Evolutionary conservation across 1,140 invertebrate species (phyloP).

Genomic region (Atta colombica): DNA sequence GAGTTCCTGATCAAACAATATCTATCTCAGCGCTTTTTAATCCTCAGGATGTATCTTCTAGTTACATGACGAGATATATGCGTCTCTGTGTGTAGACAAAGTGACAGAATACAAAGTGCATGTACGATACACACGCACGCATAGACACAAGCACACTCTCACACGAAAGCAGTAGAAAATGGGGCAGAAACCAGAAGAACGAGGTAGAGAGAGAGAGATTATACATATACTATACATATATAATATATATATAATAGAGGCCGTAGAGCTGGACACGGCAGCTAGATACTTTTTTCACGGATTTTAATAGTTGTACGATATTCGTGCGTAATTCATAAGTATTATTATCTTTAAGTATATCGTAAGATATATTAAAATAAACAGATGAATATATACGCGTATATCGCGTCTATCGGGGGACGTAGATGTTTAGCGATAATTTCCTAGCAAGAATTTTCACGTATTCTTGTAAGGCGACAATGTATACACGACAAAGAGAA

Average conservation of each 20-base stretch:
- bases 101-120: conserved; percentile 8
- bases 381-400: conserved; percentile 20
- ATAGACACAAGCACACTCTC: conserved; percentile 27
- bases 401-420: conserved; percentile 20
- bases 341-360: conserved; percentile 32
- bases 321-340: conserved; percentile 40
- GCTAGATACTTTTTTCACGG: conserved; percentile 72
- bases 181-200: not conserved
- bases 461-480: conserved; percentile 9
- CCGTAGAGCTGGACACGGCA: conserved; percentile 14
- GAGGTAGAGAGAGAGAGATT: conserved; percentile 11
- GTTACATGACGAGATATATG: not conserved
- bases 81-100: conserved; percentile 8
- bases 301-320: conserved; percentile 70
- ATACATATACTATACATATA: not conserved
- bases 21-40: conserved; percentile 48
- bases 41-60: conserved; percentile 43
- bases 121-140: conserved; percentile 9
- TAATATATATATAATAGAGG: conserved; percentile 18
- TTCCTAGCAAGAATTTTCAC: conserved; percentile 55
- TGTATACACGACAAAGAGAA: not conserved
- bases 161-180: conserved; percentile 32
- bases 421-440: conserved; percentile 56
- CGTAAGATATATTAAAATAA: conserved; percentile 28
- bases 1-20: conserved; percentile 36